A percentile compares a stretch with the other conserved stretches of the same genome.
phyloP scores from a whole-genome alignment of 2,797 vertebrate species.

The Corythornis leucogaster region DNA sequence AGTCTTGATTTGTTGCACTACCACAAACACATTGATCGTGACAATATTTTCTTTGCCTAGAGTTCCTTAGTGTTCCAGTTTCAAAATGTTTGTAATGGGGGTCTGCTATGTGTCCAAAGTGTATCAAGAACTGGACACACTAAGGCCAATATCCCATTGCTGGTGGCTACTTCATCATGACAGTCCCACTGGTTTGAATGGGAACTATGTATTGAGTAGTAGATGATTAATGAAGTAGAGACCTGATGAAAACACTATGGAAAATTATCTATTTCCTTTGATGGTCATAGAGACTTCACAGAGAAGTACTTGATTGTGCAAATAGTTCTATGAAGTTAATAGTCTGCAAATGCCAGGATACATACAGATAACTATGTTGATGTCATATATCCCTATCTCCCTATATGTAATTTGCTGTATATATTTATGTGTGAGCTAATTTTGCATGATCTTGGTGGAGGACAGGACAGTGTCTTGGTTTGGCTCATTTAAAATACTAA shows the following conservation, averaged over 20 bases:
- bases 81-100: not conserved
- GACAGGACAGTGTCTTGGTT: not conserved
- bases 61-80: not conserved
- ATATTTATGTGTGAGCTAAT: not conserved
- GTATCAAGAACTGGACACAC: not conserved
- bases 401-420: not conserved
- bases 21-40: not conserved
- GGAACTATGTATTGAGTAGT: not conserved
- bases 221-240: not conserved
- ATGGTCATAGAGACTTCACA: not conserved
- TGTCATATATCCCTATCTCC: not conserved
- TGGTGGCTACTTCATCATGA: not conserved
- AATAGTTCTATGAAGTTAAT: not conserved
- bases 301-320: constrained; percentile 1
- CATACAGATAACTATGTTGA: not conserved
- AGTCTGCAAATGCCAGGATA: not conserved
- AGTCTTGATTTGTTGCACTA: not conserved
- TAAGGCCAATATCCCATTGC: not conserved
- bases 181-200: not conserved
- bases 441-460: not conserved
- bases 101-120: not conserved
- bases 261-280: constrained; percentile 9
- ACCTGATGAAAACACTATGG: not conserved
- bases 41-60: not conserved
- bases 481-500: not conserved